Conservation (phyloP, 1,140 invertebrate genomes). For the Anoplolepis gracilipes region DNA sequence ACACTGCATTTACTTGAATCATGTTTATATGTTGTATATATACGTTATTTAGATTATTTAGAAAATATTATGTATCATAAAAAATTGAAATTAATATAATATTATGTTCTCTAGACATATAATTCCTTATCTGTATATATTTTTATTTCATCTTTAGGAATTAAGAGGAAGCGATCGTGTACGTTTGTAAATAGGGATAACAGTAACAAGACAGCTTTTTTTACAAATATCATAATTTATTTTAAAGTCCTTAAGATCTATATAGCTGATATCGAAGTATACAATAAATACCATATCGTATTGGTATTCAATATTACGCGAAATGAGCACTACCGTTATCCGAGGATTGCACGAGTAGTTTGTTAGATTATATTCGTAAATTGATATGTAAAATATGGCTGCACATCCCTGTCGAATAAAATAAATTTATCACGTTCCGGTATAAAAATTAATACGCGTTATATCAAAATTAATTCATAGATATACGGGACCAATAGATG, state of each 20-base stretch:
- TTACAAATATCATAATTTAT: slow-evolving; percentile 66
- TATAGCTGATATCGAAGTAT: slow-evolving; percentile 17
- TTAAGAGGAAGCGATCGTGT: not conserved
- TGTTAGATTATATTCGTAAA: slow-evolving; percentile 27
- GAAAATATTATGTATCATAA: slow-evolving; percentile 29
- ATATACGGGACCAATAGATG: slow-evolving; percentile 6
- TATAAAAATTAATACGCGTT: not conserved
- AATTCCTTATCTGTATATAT: slow-evolving; percentile 5
- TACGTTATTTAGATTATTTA: not conserved
- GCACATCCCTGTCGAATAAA: slow-evolving; percentile 1
- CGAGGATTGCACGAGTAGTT: slow-evolving; percentile 28
- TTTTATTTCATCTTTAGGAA: not conserved
- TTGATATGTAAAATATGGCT: slow-evolving; percentile 65
- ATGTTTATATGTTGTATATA: not conserved
- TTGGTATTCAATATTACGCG: slow-evolving; percentile 34
- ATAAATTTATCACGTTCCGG: not conserved
- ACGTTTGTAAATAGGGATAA: not conserved
- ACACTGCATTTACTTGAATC: not conserved
- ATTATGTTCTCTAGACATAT: not conserved
- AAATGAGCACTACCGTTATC: slow-evolving; percentile 37
- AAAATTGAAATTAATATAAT: slow-evolving; percentile 26
- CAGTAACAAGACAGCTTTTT: not conserved
- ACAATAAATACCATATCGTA: slow-evolving; percentile 46
- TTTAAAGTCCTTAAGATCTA: slow-evolving; percentile 47
- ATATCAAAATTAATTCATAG: slow-evolving; percentile 9